These are phyloP conservation scores for Acanthosepion lycidas DNA, from an alignment of 2,888 invertebrate species.

Conservation along the genomic window DNA sequence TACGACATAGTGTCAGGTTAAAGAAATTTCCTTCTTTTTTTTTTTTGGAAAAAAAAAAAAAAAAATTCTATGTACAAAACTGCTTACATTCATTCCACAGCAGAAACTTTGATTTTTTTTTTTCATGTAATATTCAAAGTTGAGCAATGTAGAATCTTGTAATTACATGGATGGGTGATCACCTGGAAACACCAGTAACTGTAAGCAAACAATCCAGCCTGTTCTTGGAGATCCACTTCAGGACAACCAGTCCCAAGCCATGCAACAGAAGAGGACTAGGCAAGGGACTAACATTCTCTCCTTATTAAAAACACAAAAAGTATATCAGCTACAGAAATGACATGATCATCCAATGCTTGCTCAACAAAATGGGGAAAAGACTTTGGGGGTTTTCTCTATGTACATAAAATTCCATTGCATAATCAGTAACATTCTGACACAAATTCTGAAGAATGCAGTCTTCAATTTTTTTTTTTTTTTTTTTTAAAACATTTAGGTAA, in stretches of 20 bases:
- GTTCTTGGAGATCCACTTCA: not conserved
- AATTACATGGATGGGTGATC: not conserved
- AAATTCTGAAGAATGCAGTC: not conserved
- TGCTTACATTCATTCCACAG: not conserved
- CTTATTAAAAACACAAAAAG: not conserved
- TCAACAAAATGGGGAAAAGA: not conserved
- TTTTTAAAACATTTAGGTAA: not conserved
- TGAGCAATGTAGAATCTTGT: not conserved
- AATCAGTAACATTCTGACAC: not conserved
- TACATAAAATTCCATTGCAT: not conserved
- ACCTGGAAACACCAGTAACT: not conserved
- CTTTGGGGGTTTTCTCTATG: not conserved
- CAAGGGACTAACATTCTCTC: not conserved
- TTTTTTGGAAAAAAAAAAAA: not conserved
- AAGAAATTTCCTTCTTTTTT: not conserved
- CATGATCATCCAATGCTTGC: slow-evolving; percentile 12
- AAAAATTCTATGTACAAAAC: not conserved
- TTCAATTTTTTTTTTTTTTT: not conserved
- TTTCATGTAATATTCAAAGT: not conserved
- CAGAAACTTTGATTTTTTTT: not conserved
- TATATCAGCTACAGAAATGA: not conserved
- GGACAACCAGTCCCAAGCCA: not conserved
- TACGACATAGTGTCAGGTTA: not conserved
- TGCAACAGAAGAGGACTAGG: not conserved
- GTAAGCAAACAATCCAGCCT: not conserved